Percentiles rank a stretch among this genome's conserved stretches.
These are phyloP conservation scores for Prolemur simus DNA, from an alignment of 2,113 vertebrate species.

Conservation along the genomic window DNA sequence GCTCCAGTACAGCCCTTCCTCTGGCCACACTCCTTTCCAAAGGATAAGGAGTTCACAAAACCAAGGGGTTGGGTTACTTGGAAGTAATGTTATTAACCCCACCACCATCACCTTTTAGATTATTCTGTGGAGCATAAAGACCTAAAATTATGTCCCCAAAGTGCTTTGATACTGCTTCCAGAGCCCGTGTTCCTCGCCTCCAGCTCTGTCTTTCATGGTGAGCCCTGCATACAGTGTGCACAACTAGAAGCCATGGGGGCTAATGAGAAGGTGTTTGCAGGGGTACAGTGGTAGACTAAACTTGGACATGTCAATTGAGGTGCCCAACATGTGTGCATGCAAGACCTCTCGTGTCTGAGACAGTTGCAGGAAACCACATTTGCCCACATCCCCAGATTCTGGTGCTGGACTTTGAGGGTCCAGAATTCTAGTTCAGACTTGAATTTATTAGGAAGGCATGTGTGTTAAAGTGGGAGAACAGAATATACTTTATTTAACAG, in stretches of 20 bases:
- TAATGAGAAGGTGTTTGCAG: not conserved
- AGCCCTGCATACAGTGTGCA: too few relatives aligned
- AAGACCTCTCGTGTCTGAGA: not conserved
- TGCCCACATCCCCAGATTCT: not conserved
- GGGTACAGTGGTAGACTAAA: not conserved
- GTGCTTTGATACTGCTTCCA: not conserved
- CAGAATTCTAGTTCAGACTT: not conserved
- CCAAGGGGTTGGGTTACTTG: too few relatives aligned
- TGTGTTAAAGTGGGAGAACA: not conserved
- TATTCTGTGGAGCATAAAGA: not conserved
- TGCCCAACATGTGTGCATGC: not conserved
- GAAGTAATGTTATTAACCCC: not conserved
- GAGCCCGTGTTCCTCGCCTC: not conserved
- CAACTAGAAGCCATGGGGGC: not conserved
- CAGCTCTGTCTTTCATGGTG: not conserved
- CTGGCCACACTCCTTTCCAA: not conserved
- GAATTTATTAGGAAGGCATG: not conserved
- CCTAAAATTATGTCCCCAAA: not conserved
- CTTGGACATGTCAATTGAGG: not conserved
- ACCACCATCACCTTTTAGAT: not conserved
- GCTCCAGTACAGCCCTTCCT: accelerated
- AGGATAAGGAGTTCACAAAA: not conserved
- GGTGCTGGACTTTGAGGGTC: not conserved
- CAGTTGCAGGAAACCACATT: accelerated
- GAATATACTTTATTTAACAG: not conserved